These are phyloP conservation scores for Rhyzopertha dominica DNA, from an alignment of 1,140 invertebrate species.

Conservation along the genomic window DNA sequence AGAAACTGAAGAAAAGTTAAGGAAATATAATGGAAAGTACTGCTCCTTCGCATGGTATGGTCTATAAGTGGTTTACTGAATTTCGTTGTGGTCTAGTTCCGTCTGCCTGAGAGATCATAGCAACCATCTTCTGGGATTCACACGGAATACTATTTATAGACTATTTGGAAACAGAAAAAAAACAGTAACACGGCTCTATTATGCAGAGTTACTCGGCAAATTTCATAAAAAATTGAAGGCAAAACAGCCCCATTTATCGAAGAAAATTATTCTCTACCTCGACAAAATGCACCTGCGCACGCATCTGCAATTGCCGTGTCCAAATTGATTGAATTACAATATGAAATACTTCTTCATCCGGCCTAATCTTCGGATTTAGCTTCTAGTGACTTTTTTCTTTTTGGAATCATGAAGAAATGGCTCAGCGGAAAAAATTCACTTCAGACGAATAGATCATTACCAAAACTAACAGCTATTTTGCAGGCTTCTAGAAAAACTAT, in stretches of 20 bases:
- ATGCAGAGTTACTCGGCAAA: no score
- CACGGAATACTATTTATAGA: slow-evolving; percentile 3
- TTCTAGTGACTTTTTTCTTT: not conserved
- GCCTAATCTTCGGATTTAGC: slow-evolving; percentile 24
- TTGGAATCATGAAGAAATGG: slow-evolving; percentile 12
- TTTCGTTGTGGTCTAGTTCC: slow-evolving; percentile 4
- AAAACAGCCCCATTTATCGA: no score
- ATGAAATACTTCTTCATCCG: slow-evolving; percentile 43
- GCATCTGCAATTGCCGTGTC: not conserved
- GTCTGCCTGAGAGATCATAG: not conserved
- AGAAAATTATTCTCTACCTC: no score
- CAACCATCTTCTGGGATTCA: not conserved
- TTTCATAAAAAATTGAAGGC: no score
- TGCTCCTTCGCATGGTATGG: slow-evolving; percentile 3
- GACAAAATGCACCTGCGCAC: no score
- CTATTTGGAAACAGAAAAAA: slow-evolving; percentile 8
- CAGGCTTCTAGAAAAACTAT: slow-evolving; percentile 8
- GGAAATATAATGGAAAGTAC: not conserved
- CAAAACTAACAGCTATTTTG: slow-evolving; percentile 10
- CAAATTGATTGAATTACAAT: slow-evolving; percentile 32
- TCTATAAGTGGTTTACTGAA: slow-evolving; percentile 5
- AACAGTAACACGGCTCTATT: no score
- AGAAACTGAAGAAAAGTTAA: slow-evolving; percentile 5
- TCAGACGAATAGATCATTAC: slow-evolving; percentile 5
- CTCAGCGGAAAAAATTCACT: slow-evolving; percentile 8